Conservation (phyloP, 2,888 invertebrate species). For the Euplexia lucipara region DNA sequence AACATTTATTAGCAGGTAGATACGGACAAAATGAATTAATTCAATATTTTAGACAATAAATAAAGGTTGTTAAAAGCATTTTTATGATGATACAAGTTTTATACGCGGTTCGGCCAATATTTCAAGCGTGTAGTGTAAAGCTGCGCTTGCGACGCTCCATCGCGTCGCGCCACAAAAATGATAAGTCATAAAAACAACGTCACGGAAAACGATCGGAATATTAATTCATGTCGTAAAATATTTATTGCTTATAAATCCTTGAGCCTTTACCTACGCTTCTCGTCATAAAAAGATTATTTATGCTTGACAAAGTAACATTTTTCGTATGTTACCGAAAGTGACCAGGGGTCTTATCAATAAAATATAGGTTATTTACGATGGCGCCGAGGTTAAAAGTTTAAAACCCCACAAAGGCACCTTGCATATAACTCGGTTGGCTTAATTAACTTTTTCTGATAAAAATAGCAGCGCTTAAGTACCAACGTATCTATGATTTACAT, state of each 20-base stretch:
- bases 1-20: constrained; percentile 69
- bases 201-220: constrained; percentile 91
- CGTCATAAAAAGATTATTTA: constrained; percentile 91
- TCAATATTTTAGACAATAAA: constrained; percentile 83
- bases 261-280: constrained; percentile 90
- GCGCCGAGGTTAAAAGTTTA: constrained; percentile 80
- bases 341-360: constrained; percentile 87
- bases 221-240: constrained; percentile 91
- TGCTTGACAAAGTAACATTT: constrained; percentile 90
- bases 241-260: constrained; percentile 91
- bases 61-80: constrained; percentile 85
- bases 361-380: constrained; percentile 87
- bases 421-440: constrained; percentile 67
- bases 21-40: constrained; percentile 78
- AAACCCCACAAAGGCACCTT: constrained; percentile 70
- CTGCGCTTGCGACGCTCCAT: constrained; percentile 78
- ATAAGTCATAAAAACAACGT: constrained; percentile 91
- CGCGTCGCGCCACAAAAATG: constrained; percentile 88
- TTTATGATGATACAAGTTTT: constrained; percentile 86
- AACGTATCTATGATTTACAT: constrained; percentile 68
- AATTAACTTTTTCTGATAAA: constrained; percentile 73
- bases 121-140: constrained; percentile 77
- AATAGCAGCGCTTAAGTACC: constrained; percentile 60
- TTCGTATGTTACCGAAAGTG: constrained; percentile 89
- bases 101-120: constrained; percentile 84